A percentile compares a stretch with the other conserved stretches of the same genome.
Evolutionary conservation across 37 sponge, comb jelly and placozoan species (phyloP).

Genomic region (Aplysina aerophoba): DNA sequence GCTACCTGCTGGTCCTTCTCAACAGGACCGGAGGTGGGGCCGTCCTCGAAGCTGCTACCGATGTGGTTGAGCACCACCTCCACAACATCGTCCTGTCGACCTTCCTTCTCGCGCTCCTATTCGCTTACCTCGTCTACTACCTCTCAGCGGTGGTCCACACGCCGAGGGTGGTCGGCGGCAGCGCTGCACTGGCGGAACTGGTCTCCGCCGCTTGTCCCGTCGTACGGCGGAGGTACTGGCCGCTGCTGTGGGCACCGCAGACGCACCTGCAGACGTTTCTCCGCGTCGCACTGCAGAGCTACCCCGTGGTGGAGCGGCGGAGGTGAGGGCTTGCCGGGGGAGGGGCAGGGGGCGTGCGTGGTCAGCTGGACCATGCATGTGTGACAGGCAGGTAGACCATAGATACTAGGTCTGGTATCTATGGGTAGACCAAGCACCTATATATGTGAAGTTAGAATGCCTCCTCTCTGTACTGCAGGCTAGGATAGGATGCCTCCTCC

Average conservation of each 20-base stretch:
- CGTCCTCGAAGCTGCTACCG: not conserved
- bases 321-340: constrained; percentile 44
- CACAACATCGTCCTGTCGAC: not conserved
- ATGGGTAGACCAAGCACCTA: too few relatives aligned
- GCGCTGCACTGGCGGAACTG: not conserved
- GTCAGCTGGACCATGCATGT: too few relatives aligned
- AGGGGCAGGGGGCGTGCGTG: too few relatives aligned
- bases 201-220: constrained; percentile 53
- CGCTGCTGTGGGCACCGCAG: constrained; percentile 66
- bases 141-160: constrained; percentile 2
- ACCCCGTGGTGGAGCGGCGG: constrained; percentile 6
- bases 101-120: not conserved
- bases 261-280: constrained; percentile 65
- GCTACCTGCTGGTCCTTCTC: constrained; percentile 3
- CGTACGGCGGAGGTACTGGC: constrained; percentile 50
- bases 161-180: constrained; percentile 54
- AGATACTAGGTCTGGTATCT: too few relatives aligned
- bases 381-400: too few relatives aligned
- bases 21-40: not conserved
- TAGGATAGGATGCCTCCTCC: too few relatives aligned
- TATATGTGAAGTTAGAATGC: too few relatives aligned
- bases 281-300: constrained; percentile 39
- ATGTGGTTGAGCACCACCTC: not conserved
- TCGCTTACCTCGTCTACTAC: constrained; percentile 51
- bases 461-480: too few relatives aligned